A percentile compares a stretch with the other conserved stretches of the same genome.
These are phyloP conservation scores for Corapipo altera DNA, from an alignment of 2,113 vertebrate genomes.

Conservation along the genomic window DNA sequence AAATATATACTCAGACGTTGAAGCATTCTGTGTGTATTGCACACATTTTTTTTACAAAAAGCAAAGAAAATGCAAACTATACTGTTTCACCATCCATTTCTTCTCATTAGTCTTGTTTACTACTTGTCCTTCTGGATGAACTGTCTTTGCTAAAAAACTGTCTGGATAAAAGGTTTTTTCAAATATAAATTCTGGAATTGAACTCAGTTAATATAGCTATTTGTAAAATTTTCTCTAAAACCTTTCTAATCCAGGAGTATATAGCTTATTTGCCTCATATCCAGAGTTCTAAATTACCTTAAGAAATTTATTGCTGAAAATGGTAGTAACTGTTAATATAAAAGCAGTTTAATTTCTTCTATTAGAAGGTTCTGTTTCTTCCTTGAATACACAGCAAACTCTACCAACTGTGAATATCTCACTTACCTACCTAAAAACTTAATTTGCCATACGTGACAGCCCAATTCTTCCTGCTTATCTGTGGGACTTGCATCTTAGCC, in stretches of 20 bases:
- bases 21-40: background rate
- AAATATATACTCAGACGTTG: background rate
- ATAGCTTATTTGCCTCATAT: background rate
- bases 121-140: background rate
- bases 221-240: background rate
- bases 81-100: background rate
- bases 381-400: background rate
- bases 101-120: background rate
- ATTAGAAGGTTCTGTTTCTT: background rate
- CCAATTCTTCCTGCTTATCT: background rate
- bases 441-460: background rate
- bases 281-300: background rate
- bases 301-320: background rate
- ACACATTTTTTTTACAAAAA: background rate
- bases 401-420: background rate
- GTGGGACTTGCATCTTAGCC: background rate
- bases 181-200: background rate
- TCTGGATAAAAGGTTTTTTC: background rate
- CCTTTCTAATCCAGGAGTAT: background rate
- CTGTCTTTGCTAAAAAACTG: background rate
- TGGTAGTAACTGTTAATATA: background rate
- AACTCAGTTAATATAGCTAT: background rate
- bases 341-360: background rate
- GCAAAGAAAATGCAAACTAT: background rate
- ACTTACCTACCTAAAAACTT: background rate